These are phyloP conservation scores for Alsophila aescularia DNA, from an alignment of 2,888 invertebrate species.

Conservation along the genomic window DNA sequence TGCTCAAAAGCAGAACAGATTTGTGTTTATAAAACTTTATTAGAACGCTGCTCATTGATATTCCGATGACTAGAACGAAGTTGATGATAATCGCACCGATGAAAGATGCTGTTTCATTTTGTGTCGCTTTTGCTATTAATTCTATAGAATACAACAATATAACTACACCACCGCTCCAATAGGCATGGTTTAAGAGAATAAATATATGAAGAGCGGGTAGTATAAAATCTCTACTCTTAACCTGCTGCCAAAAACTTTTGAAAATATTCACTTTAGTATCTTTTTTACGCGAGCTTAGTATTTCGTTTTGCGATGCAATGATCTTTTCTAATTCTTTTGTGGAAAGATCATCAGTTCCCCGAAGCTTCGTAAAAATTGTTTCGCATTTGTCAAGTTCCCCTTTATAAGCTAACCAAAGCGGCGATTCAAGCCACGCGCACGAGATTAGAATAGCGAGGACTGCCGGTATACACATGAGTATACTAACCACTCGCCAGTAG, in stretches of 20 bases:
- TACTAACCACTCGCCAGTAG: neutral
- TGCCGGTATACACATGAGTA: slow-evolving; percentile 1
- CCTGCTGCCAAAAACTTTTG: slow-evolving; percentile 7
- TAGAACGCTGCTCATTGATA: slow-evolving; percentile 1
- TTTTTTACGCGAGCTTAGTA: no score
- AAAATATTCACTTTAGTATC: neutral
- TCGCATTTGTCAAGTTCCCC: no score
- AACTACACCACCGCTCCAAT: slow-evolving; percentile 10
- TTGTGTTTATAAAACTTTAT: slow-evolving; percentile 12
- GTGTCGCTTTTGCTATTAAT: slow-evolving; percentile 11
- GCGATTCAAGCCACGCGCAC: neutral
- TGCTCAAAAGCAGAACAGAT: slow-evolving; percentile 5
- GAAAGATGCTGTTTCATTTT: slow-evolving; percentile 11
- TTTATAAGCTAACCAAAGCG: slow-evolving; percentile 3
- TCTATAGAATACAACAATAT: slow-evolving; percentile 9
- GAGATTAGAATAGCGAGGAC: no score
- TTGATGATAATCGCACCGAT: slow-evolving; percentile 17
- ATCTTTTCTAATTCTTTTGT: no score
- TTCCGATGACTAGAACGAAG: slow-evolving; percentile 7
- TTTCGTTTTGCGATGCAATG: no score
- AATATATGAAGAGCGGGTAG: slow-evolving; percentile 18
- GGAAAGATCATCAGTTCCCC: no score
- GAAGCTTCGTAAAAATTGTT: no score
- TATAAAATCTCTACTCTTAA: slow-evolving; percentile 23
- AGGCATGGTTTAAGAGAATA: slow-evolving; percentile 12